Evolutionary conservation across 1,140 invertebrate genomes (phyloP), one percentile per base, ranked within the genome.

Genomic region (Conus ventricosus): DNA sequence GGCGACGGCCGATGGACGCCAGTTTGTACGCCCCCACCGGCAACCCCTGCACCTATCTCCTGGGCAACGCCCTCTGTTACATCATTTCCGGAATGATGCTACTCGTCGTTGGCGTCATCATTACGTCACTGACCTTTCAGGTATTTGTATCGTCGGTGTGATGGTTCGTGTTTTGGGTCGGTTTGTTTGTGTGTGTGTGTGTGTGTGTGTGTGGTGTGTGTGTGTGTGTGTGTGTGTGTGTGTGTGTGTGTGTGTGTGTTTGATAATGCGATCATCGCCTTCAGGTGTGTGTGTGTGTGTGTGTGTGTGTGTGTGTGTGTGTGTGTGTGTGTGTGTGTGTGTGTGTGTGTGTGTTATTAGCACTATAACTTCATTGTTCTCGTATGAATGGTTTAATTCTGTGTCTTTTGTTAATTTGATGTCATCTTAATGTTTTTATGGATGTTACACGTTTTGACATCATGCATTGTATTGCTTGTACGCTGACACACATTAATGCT

Each of bases 61-160:
- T 93, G 27, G 92, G 92, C 75, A 92, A 93, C 88, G 90, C 92
- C 25, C 71, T 94, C 13, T 94, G 93, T 85, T 93, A 93, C 91
- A 91, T 93, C 88, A 92, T 93, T 25, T 92, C 92, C 88, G 93
- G 93, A 71, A 85, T 90, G 60, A 85, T 92, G 27, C 78, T 94
- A 54, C 87, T 94, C 8, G 93, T 94, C 7, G 91, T 94, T 78
- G 93, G 93, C 25, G 93, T 94, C 87, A 93, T 94, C 83, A 92
- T 94, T 55, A 94, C 92, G 51, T 94, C 93, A 13, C 85, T 93
- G 20, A 94, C 92, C 11, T 94, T 94, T 87, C 93, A 94, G 88
- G 85, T 87, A 78, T 6, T 17, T 78, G 8, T n/a, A 5, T 39
- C 51, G n/a, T 85, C 15, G 25, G 6, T 71, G 39, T 85, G 10